A percentile compares a stretch with the other conserved stretches of the same genome.
Conservation (phyloP, 2,888 invertebrate species). For the Invenusta paracnida region DNA sequence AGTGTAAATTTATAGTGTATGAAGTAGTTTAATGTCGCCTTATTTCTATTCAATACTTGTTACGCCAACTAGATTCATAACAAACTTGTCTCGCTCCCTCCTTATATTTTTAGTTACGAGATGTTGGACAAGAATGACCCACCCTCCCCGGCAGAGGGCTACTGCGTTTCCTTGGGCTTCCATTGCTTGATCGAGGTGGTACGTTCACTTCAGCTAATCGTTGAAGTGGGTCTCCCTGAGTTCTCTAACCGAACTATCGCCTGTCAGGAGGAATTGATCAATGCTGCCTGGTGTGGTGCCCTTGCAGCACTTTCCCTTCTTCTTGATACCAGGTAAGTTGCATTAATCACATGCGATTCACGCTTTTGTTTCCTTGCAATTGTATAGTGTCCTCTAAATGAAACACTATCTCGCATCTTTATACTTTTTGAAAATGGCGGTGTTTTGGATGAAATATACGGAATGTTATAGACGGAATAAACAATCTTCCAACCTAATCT, state of each 20-base stretch:
- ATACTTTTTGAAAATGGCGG: too few species aligned
- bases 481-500: too few species aligned
- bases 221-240: conserved; percentile 62
- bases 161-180: conserved; percentile 90
- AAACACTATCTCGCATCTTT: too few species aligned
- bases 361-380: too few species aligned
- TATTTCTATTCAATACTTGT: too few species aligned
- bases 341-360: too few species aligned
- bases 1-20: too few species aligned
- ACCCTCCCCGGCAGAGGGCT: conserved; percentile 87
- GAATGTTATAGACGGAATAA: too few species aligned
- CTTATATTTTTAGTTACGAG: conserved; percentile 68
- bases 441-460: too few species aligned
- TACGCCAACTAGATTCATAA: too few species aligned
- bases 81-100: conserved; percentile 6
- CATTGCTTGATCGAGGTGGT: conserved; percentile 86
- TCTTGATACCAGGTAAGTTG: conserved; percentile 74
- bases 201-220: conserved; percentile 64
- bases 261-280: conserved; percentile 66
- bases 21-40: too few species aligned
- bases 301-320: conserved; percentile 83
- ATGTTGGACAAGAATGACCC: conserved; percentile 92
- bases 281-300: conserved; percentile 78
- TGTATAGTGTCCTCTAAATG: too few species aligned
- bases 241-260: not conserved